A percentile compares a stretch with the other conserved stretches of the same genome.
Conservation (phyloP, 1,140 invertebrate genomes). For the Agrypnia vestita region DNA sequence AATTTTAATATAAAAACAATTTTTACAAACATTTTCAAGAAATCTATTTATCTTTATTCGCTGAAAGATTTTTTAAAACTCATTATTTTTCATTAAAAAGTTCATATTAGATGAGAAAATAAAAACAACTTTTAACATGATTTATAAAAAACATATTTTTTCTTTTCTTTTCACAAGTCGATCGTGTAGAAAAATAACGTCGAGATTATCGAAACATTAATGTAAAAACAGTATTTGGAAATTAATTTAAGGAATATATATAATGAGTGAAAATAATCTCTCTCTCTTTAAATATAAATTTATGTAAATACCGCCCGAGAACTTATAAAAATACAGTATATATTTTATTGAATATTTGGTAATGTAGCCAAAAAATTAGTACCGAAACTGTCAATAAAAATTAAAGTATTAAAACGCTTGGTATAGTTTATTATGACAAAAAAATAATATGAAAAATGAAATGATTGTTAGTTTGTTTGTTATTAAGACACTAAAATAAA, state of each 20-base stretch:
- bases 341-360: too few species aligned
- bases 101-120: constrained; percentile 21
- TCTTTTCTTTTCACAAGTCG: background rate
- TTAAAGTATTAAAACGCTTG: background rate
- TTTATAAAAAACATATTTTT: background rate
- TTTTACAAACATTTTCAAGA: background rate
- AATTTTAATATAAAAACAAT: too few species aligned
- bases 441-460: too few species aligned
- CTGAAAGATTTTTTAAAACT: constrained; percentile 17
- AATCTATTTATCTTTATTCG: constrained; percentile 11
- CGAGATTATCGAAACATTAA: background rate
- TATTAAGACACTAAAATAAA: too few species aligned
- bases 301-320: background rate
- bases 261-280: too few species aligned
- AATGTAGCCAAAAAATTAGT: too few species aligned
- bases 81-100: constrained; percentile 18
- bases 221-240: background rate
- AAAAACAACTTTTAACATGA: constrained; percentile 13
- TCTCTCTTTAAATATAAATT: background rate
- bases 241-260: too few species aligned
- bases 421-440: background rate
- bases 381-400: background rate
- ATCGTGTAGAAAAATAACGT: background rate
- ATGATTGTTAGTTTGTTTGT: too few species aligned
- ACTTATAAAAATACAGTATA: background rate